Base-by-base conservation (phyloP, 2,113 vertebrate genomes). In the Scalopus aquaticus region DNA sequence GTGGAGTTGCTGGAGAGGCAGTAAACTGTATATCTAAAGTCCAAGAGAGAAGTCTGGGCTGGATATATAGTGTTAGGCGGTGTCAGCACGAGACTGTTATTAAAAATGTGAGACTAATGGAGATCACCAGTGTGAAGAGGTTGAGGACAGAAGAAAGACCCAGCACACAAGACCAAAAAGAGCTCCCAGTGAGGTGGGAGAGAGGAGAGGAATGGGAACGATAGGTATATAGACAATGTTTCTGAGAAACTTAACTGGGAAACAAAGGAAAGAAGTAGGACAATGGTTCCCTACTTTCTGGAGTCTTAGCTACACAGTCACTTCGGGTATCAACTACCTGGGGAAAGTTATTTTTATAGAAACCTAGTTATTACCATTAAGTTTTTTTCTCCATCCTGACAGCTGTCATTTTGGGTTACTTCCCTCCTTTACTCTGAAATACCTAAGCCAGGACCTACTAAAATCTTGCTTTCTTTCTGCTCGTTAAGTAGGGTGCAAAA, bases 351-450 rank as follows among this genome's bases (percentile, higher is more conserved):
- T 60, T 95, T 97, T 85, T 93, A 56, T 39, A 91, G 89, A 95
- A 79, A 86, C 74, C 30, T 74, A 64, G 22, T 96, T 81, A 87
- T 77, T 95, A 62, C 54, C 51, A 42, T 72, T 91, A 54, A 76
- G 65, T 24, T 35, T 81, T 49, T 60, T 37, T 8, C 10, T 28
- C n/a, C 44, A n/a, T 87, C 24, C 54, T 90, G 70, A 94, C 76
- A 73, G 39, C 89, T 93, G 51, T 95, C 93, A 85, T 96, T 93
- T 84, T 82, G 54, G 42, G 35, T 91, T 87, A 51, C 46, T 95
- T 92, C 51, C n/a, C 11, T 91, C 44, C 20, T 70, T 78, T 78
- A 51, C 11, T 92, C 35, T 94, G 70, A 80, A 76, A 16, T 87
- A 35, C 56, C 62, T 70, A 76, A 76, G n/a, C 89, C 91, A 96